A percentile compares a stretch with the other conserved stretches of the same genome.
Evolutionary conservation across 2,113 vertebrate genomes (phyloP).

Genomic region (Trinectes maculatus): DNA sequence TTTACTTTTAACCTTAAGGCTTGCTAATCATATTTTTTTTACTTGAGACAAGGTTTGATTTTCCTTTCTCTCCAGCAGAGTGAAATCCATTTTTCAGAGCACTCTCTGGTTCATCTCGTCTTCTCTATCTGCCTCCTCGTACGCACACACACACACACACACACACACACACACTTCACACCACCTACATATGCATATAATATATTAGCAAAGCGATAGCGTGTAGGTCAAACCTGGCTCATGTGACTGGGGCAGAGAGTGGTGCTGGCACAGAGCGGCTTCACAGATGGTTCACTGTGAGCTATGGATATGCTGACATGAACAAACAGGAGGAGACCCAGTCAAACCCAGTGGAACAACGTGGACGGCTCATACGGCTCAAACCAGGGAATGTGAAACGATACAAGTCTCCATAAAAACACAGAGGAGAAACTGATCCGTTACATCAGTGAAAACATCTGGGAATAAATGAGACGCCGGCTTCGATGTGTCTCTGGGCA

Average conservation of each 20-base stretch:
- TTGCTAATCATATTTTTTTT: not conserved
- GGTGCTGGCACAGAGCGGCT: conserved; percentile 2
- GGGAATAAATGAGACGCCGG: too few species aligned
- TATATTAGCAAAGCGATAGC: conserved; percentile 10
- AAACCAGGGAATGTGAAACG: too few species aligned
- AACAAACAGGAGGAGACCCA: conserved; percentile 16
- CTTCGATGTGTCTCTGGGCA: too few species aligned
- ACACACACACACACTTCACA: not conserved
- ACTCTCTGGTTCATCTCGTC: too few species aligned
- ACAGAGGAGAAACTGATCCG: too few species aligned
- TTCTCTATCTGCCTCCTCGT: too few species aligned
- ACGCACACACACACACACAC: not conserved
- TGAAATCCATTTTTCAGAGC: too few species aligned
- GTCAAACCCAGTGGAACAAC: conserved; percentile 20
- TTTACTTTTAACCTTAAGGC: not conserved
- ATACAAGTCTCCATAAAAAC: too few species aligned
- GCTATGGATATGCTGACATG: conserved; percentile 52
- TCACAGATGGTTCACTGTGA: conserved; percentile 50
- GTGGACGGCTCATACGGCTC: not conserved
- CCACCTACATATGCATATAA: not conserved
- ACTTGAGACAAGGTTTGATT: not conserved
- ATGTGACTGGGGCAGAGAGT: too few species aligned
- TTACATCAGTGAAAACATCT: too few species aligned
- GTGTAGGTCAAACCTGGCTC: conserved; percentile 2
- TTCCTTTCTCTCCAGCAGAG: not conserved